Evolutionary conservation across 64 coral and sea anemone genomes (phyloP).

Genomic region (Orbicella faveolata): DNA sequence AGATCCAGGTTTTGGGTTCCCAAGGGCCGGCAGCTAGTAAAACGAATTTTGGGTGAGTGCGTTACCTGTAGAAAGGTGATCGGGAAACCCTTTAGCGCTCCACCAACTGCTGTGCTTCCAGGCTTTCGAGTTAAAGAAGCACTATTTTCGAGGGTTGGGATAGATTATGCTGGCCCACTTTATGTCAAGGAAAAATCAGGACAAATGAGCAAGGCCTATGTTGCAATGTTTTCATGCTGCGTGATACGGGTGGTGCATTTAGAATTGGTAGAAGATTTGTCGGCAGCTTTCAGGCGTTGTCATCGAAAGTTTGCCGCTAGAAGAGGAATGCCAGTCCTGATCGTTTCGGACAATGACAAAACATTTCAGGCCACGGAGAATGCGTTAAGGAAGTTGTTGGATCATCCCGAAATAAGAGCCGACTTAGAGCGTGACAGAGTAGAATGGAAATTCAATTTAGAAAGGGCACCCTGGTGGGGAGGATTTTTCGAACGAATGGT

Average conservation of each 20-base stretch:
- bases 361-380: constrained; percentile 47
- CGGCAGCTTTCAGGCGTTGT: constrained; percentile 17
- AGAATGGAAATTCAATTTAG: too few relatives aligned
- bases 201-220: constrained; percentile 42
- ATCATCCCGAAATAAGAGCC: too few relatives aligned
- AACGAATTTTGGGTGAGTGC: constrained; percentile 47
- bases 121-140: constrained; percentile 39
- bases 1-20: constrained; percentile 72
- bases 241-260: constrained; percentile 45
- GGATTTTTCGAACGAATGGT: too few relatives aligned
- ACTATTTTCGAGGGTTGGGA: constrained; percentile 43
- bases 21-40: constrained; percentile 57
- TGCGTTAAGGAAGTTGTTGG: background rate
- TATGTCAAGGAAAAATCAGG: constrained; percentile 29
- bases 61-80: constrained; percentile 42
- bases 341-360: constrained; percentile 56
- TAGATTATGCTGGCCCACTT: constrained; percentile 51
- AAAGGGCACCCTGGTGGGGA: too few relatives aligned
- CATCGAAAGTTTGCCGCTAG: constrained; percentile 9
- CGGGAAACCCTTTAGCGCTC: constrained; percentile 29
- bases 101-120: constrained; percentile 31
- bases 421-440: too few relatives aligned
- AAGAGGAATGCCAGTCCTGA: constrained; percentile 25
- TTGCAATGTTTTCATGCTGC: constrained; percentile 41
- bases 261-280: constrained; percentile 22